Base-by-base conservation (phyloP, 1,140 invertebrate genomes). In the Musca domestica region DNA sequence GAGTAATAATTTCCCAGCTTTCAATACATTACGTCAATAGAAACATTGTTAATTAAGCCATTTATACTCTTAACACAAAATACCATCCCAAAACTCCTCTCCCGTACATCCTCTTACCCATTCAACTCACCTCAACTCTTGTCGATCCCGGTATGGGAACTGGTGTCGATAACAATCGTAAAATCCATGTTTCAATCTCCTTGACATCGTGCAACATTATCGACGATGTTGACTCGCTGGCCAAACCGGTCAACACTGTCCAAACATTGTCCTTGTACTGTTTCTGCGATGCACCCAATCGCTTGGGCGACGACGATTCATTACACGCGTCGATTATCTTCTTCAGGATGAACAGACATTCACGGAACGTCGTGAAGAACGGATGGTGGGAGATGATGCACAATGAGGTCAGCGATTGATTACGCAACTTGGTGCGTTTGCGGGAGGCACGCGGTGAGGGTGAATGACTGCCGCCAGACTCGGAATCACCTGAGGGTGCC, bases 351-450 rank as follows among this genome's bases (percentile, higher is more conserved):
- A 94, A 95, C 70, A 99, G 88, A 85, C 96, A 98, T 85, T 99
- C 95, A 68, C 97, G 91, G 86, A 99, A 99, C 76, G 92, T 95
- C 51, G 95, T 93, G 82, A 99, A 98, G 84, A 99, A 99, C 46
- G 97, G 96, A 88, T 99, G 98, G 88, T 99, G 98, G 70, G 96
- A 98, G 49, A 99, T 88, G 72, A 99, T 91, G 85, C 98, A 99
- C 63, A 99, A 85, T 48, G 96, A 98, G 48, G 97, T 99, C 70
- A 99, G 84, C 12, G 95, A 96, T 83, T 98, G 92, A 84, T 92
- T 96, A 76, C 91, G 87, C 72, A 92, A 85, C 75, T 90, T 88
- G 89, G 91, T 84, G 10, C 91, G 85, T 80, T 91, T 90, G 67
- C 92, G 86, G n/a, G 87, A 90, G 19, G 92, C 91, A 67, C 92